These are phyloP conservation scores for Leptopterna dolabrata DNA, from an alignment of 2,888 invertebrate genomes.

Conservation along the genomic window DNA sequence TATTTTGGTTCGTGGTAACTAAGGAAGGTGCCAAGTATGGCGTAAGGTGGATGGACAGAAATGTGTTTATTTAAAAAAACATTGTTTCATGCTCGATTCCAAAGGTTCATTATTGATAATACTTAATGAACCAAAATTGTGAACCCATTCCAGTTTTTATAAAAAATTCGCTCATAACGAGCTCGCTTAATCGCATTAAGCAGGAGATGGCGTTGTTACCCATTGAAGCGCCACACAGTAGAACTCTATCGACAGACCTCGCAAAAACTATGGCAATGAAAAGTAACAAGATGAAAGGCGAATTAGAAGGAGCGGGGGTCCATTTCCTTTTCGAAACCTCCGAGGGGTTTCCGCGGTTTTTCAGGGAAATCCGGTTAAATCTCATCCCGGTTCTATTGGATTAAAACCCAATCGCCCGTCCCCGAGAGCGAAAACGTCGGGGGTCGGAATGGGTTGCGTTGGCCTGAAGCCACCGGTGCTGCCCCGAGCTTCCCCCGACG, in stretches of 20 bases:
- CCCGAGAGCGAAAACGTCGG: no score
- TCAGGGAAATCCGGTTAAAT: conserved; percentile 19
- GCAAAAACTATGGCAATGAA: neutral
- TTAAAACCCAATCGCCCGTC: conserved; percentile 37
- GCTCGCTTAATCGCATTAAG: neutral
- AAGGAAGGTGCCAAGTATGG: no score
- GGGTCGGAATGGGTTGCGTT: neutral
- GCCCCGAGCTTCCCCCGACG: neutral
- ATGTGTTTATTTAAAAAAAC: no score
- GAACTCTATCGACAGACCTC: no score
- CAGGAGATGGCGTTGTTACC: neutral
- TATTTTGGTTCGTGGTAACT: no score
- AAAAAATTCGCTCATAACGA: no score
- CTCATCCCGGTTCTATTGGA: conserved; percentile 19
- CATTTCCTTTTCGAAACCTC: neutral
- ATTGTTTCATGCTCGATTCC: no score
- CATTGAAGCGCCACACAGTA: neutral
- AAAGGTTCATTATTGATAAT: no score
- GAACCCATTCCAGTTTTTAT: no score
- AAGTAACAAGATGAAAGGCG: neutral
- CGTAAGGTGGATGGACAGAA: no score
- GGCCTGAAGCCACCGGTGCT: neutral
- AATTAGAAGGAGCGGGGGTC: neutral
- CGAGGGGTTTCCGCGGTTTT: neutral
- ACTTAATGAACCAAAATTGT: no score